Evolutionary conservation across 2,888 invertebrate genomes (phyloP).

Genomic region (Malacosoma neustria): DNA sequence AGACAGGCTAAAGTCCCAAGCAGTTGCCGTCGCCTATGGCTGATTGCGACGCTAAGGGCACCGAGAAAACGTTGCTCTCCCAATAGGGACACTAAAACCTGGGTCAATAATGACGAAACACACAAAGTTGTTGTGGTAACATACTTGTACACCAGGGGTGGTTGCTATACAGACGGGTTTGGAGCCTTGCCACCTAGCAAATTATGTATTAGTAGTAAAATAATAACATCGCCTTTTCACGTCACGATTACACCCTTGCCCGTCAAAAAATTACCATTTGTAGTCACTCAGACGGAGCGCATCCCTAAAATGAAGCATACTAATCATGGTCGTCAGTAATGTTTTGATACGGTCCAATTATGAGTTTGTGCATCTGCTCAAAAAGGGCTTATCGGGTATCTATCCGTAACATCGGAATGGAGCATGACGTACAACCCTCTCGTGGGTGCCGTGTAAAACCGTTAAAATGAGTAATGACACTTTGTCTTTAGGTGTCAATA

Average conservation of each 20-base stretch:
- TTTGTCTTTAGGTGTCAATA: constrained; percentile 24
- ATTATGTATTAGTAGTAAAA: too few species aligned
- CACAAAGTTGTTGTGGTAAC: too few species aligned
- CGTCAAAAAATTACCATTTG: background rate
- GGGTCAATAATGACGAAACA: too few species aligned
- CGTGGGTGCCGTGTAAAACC: constrained; percentile 53
- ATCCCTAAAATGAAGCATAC: constrained; percentile 13
- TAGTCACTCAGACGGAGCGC: constrained; percentile 8
- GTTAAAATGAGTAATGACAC: constrained; percentile 68
- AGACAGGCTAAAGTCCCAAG: too few species aligned
- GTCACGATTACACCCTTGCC: background rate
- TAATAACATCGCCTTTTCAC: background rate
- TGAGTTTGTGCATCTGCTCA: constrained; percentile 57
- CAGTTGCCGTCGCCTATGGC: too few species aligned
- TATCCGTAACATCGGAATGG: constrained; percentile 48
- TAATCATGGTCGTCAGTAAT: constrained; percentile 36
- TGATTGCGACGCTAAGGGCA: too few species aligned
- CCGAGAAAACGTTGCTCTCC: too few species aligned
- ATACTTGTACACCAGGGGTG: too few species aligned
- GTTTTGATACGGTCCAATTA: constrained; percentile 72
- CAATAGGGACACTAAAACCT: too few species aligned
- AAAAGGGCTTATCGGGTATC: constrained; percentile 50
- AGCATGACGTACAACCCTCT: constrained; percentile 62
- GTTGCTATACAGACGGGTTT: too few species aligned
- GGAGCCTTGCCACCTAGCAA: too few species aligned